Conservation (phyloP, 2,797 vertebrate species). For the Neosilurus hyrtlii region DNA sequence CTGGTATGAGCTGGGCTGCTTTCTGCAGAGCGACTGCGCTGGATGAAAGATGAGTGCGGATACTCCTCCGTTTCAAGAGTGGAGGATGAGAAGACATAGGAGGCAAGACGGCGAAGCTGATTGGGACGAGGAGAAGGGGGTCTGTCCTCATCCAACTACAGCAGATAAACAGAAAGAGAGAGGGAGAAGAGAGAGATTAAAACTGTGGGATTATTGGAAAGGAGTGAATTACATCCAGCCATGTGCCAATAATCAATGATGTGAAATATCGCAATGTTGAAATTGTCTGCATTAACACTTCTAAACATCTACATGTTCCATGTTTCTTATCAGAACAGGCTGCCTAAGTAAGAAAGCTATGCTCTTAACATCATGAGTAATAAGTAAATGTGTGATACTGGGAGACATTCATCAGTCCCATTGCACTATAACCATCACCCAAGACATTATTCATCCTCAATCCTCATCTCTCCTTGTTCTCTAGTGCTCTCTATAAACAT, state of each 20-base stretch:
- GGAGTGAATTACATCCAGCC: neutral
- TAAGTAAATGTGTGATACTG: neutral
- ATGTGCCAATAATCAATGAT: neutral
- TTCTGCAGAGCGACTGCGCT: slow-evolving; percentile 97
- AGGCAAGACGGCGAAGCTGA: slow-evolving; percentile 97
- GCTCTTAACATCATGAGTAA: neutral
- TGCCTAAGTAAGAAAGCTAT: neutral
- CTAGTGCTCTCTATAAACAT: no score
- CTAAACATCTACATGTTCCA: neutral
- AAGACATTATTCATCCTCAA: no score
- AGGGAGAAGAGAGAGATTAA: neutral
- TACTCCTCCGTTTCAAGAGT: slow-evolving; percentile 98
- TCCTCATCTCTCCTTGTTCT: no score
- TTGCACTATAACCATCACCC: neutral
- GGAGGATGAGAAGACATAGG: slow-evolving; percentile 98
- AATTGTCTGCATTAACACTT: neutral
- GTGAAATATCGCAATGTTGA: neutral
- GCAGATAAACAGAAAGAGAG: neutral
- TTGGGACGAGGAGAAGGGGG: slow-evolving; percentile 60
- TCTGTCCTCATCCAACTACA: slow-evolving; percentile 89
- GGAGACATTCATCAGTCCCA: neutral
- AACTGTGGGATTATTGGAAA: neutral
- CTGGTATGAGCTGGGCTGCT: slow-evolving; percentile 90
- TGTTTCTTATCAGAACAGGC: neutral
- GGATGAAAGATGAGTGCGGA: slow-evolving; percentile 93